phyloP scores from a whole-genome alignment of 1,140 invertebrate species.

The Dinoponera quadriceps region DNA sequence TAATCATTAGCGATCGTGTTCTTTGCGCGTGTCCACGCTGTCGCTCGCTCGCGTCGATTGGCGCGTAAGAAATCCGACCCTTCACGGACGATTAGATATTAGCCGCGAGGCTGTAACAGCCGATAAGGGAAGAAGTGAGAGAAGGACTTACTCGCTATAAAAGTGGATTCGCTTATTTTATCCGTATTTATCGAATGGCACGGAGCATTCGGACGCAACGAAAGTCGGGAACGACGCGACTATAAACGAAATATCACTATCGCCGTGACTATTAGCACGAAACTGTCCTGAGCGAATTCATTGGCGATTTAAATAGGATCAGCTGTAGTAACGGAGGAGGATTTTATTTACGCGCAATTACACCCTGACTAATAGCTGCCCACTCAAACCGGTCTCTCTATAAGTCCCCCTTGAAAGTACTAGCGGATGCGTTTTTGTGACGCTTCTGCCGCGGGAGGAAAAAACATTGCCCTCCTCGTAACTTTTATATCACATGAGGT shows the following conservation, averaged over 20 bases:
- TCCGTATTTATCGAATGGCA: neutral
- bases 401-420: slow-evolving; percentile 48
- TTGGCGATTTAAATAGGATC: slow-evolving; percentile 55
- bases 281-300: slow-evolving; percentile 26
- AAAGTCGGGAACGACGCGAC: neutral
- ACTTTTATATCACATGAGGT: slow-evolving; percentile 58
- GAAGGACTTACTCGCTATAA: neutral
- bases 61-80: neutral
- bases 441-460: slow-evolving; percentile 47
- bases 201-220: neutral
- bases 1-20: slow-evolving; percentile 71
- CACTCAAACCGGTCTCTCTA: slow-evolving; percentile 30
- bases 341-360: slow-evolving; percentile 76
- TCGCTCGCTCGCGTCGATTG: slow-evolving; percentile 25
- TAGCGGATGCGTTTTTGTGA: slow-evolving; percentile 51
- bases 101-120: neutral
- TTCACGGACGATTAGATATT: neutral
- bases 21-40: neutral
- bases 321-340: slow-evolving; percentile 20
- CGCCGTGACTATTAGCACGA: slow-evolving; percentile 30
- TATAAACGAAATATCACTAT: slow-evolving; percentile 9
- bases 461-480: slow-evolving; percentile 66
- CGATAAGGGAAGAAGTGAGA: neutral
- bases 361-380: slow-evolving; percentile 68
- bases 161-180: neutral